Base-by-base conservation (phyloP, 2,888 invertebrate species). In the Adelphocoris suturalis region DNA sequence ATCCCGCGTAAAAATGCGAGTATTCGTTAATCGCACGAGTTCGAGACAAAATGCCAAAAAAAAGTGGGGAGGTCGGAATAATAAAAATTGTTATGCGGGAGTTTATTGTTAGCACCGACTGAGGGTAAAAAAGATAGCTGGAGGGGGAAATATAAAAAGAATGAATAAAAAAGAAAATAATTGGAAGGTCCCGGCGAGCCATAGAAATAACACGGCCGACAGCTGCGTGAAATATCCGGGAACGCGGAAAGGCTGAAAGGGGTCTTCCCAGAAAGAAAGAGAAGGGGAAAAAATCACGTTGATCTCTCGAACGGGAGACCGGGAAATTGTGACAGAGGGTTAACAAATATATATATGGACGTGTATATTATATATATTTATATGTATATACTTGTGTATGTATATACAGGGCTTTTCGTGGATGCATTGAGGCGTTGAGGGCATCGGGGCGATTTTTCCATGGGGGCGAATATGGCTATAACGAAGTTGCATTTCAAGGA, bases 11-110 rank as follows among this genome's bases (percentile, higher is more conserved):
- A n/a, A n/a, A n/a, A n/a, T n/a, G n/a, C n/a, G n/a, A n/a, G n/a
- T n/a, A n/a, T n/a, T n/a, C n/a, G n/a, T n/a, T n/a, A n/a, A n/a
- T n/a, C n/a, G n/a, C n/a, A n/a, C n/a, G n/a, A n/a, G n/a, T n/a
- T n/a, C n/a, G n/a, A n/a, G n/a, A n/a, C n/a, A n/a, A n/a, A n/a
- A n/a, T n/a, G n/a, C n/a, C n/a, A n/a, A n/a, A n/a, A n/a, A 52
- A 52, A n/a, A 7, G 57, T 5, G 57, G n/a, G 16, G n/a, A 57
- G n/a, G 0, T 16, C 19, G 14, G 57, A 16, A n/a, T n/a, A 16
- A 57, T 57, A 57, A 57, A 57, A 57, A 57, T n/a, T n/a, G n/a
- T n/a, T n/a, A n/a, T 57, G 57, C 57, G 57, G 57, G n/a, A n/a
- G n/a, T 13, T 57, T 57, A 14, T 52, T 11, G 11, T 52, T 37